Base-by-base conservation (phyloP, 1,140 invertebrate genomes). In the Dufourea novaeangliae region DNA sequence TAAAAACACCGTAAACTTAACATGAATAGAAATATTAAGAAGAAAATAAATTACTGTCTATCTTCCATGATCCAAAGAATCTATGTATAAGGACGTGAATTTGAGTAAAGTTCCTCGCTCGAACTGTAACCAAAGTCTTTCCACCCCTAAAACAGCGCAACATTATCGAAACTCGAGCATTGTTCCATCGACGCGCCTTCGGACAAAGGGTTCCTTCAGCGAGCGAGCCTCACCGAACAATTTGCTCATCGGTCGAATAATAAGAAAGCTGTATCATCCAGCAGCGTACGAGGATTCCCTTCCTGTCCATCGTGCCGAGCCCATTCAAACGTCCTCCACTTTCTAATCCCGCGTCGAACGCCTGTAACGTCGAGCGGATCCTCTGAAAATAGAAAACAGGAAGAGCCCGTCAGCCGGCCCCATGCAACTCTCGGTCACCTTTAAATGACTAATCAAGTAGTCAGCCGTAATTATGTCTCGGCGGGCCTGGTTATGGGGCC, bases 361-460 rank as follows among this genome's bases (percentile, higher is more conserved):
- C 17, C 29, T 1, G 17, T n/a, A 22, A 22, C 54, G 14, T 6
- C 37, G 50, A 37, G 25, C 20, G 41, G n/a, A 68, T 77, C 73
- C 0, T 27, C 29, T 14, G 32, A 59, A 61, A 39, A 70, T 76
- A 37, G 41, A 41, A 76, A 70, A 70, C 46, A 44, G 37, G 61
- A 72, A 64, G 76, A 46, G 66, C 25, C 50, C n/a, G 22, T 54
- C 32, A n/a, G 32, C 0, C 0, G 17, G 3, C 34, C 2, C 44
- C 29, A 22, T n/a, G 7, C 63, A 59, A n/a, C 29, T 59, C 20
- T 17, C 52, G 29, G 8, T 62, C n/a, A 14, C 22, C 32, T 56
- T 64, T 70, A 71, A 78, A 72, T 72, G 37, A 78, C 76, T 72
- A 78, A 78, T 78, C 69, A 61, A 78, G 59, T 56, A 41, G 76